Evolutionary conservation across 2,113 vertebrate species (phyloP), one percentile per base, ranked within the genome.

Genomic region (Podiceps cristatus): DNA sequence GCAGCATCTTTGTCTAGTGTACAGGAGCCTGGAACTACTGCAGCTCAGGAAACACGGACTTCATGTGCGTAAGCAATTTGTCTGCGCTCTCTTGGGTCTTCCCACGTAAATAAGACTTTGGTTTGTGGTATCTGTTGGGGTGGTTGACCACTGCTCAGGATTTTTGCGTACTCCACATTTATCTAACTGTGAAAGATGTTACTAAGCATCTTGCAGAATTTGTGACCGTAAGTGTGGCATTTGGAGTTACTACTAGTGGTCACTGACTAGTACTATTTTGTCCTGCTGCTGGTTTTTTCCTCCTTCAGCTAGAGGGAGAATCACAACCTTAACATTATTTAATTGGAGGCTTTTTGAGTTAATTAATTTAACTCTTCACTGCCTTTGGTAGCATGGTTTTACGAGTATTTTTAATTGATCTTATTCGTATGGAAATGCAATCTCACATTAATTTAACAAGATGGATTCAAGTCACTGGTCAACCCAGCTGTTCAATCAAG

Each of bases 291-390:
- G 45, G 1, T 84, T 95, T 94, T 96, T 94, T 91, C 17, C 68
- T 94, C 40, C 20, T 22, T 96, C 60, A 82, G 88, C 52, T 95
- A 94, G 91, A 60, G 15, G 28, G 52, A 67, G 71, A 96, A 91
- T 94, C 90, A 68, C 93, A 95, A 95, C 90, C 85, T 97, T 82
- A 96, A 91, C 91, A 85, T 96, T 94, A 96, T 93, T 98, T 98
- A 98, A 97, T 96, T 88, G 84, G 69, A 96, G 91, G 73, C 56
- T 96, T 89, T 98, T 96, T 94, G 88, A 97, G 97, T 88, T 97
- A 96, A 93, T 91, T 95, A 96, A 97, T 98, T 98, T 97, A 98
- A 98, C 94, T 97, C 97, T 97, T 97, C 89, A 95, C 94, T 96
- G 93, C 90, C 86, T 97, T 98, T 93, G 58, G 72, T 89, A 71